Evolutionary conservation across 2,113 vertebrate genomes (phyloP), one percentile per base, ranked within the genome.

Genomic region (Triplophysa tibetana): DNA sequence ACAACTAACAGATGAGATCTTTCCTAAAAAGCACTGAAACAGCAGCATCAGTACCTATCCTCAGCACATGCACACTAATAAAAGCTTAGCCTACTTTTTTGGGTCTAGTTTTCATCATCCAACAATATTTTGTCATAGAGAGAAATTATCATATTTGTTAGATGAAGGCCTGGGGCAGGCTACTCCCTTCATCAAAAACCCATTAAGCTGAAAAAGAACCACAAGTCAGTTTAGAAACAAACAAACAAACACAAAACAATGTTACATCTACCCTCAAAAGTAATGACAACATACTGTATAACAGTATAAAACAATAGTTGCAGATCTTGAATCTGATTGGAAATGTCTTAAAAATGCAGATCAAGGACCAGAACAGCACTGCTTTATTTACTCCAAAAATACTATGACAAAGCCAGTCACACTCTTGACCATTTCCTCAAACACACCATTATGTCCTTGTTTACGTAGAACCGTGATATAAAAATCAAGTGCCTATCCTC

Each of bases 1-100:
- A 38, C 6, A 38, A 38, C 33, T 7, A 38, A 7, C 33, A 38
- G 29, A 38, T 38, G 33, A 38, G 33, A 38, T 38, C 5, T 38
- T 38, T 38, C 33, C 33, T 38, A 38, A 38, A 38, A 38, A 7
- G 33, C 33, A 38, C 33, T 1, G 33, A 7, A 38, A 38, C 33
- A 7, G 6, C 33, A 38, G 33, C 7, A 38, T 38, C 5, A 38
- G 33, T 1, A 38, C 33, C 6, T 38, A 38, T 33, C 33, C 33
- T 66, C 1, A 4, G 0, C 14, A 65, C 16, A 65, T 65, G 63
- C 26, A 41, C 9, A 41, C 7, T n/a, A 38, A 41, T 65, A 8
- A 38, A 66, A 4, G 48, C 29, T 70, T 54, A 70, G 45, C 45
- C 68, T 70, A 70, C 24, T 33, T 70, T 70, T 54, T 38, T 7